phyloP scores from a whole-genome alignment of 2,797 vertebrate genomes.

The Channa striata region DNA sequence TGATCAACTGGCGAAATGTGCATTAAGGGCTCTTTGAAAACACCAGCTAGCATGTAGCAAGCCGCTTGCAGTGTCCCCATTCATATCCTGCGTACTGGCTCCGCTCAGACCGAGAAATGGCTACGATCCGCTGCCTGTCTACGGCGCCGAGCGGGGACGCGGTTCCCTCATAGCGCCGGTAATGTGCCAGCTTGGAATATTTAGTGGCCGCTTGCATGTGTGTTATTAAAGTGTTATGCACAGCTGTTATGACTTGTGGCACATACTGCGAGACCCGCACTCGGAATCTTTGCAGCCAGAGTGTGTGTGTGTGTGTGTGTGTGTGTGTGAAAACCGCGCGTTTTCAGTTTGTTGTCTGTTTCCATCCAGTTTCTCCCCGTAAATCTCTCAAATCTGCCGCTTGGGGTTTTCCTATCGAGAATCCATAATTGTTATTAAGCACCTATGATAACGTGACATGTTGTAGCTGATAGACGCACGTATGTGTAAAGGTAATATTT shows the following conservation, averaged over 20 bases:
- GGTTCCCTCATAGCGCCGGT: neutral
- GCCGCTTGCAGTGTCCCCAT: slow-evolving; percentile 77
- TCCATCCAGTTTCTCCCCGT: slow-evolving; percentile 37
- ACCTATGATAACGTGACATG: neutral
- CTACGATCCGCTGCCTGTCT: slow-evolving; percentile 62
- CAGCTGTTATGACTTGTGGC: slow-evolving; percentile 10
- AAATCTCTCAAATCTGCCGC: neutral
- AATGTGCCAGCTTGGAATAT: neutral
- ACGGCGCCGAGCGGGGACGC: slow-evolving; percentile 32
- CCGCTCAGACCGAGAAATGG: slow-evolving; percentile 68
- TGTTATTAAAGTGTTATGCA: neutral
- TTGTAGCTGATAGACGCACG: neutral
- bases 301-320: too few relatives aligned
- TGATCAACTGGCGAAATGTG: slow-evolving; percentile 26
- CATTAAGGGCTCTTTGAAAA: slow-evolving; percentile 63
- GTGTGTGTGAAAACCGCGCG: slow-evolving; percentile 77
- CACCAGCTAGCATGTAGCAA: slow-evolving; percentile 75
- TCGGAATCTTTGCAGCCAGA: slow-evolving; percentile 22
- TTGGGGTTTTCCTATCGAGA: too few relatives aligned
- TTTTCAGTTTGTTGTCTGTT: slow-evolving; percentile 78
- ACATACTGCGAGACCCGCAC: slow-evolving; percentile 17
- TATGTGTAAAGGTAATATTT: neutral
- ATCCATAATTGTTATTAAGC: neutral
- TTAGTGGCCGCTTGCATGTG: neutral
- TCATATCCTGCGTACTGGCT: slow-evolving; percentile 82